Evolutionary conservation across 2,113 vertebrate species (phyloP).

Genomic region (Sclerurus mexicanus): DNA sequence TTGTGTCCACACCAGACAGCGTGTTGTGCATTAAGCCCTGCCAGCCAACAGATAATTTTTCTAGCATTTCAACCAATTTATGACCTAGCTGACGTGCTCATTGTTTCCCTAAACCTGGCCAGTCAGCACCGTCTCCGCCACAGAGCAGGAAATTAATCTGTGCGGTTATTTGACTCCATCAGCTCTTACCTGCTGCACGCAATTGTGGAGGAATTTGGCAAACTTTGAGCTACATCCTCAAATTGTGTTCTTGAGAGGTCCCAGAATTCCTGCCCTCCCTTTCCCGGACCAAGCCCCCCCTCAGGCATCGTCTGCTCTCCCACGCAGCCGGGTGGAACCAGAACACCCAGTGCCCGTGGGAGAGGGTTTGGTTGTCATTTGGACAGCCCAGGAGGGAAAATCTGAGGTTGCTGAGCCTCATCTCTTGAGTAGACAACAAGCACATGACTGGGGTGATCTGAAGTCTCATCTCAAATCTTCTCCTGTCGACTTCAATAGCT

Average conservation of each 20-base stretch:
- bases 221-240: neutral
- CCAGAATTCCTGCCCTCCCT: neutral
- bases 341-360: neutral
- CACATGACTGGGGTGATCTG: neutral
- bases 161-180: neutral
- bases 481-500: neutral
- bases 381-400: neutral
- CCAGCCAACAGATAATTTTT: constrained; percentile 28
- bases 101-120: constrained; percentile 19
- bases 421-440: neutral
- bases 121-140: neutral
- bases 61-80: constrained; percentile 36
- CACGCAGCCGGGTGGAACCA: neutral
- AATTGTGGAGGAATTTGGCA: neutral
- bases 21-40: neutral
- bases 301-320: neutral
- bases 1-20: neutral
- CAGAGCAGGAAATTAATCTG: constrained; percentile 48
- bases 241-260: neutral
- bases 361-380: neutral
- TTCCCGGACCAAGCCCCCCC: neutral
- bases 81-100: neutral
- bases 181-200: constrained; percentile 18
- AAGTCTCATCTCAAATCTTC: neutral
- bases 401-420: neutral